A percentile compares a stretch with the other conserved stretches of the same genome.
phyloP scores from a whole-genome alignment of 2,797 vertebrate genomes.

The Labroides dimidiatus region DNA sequence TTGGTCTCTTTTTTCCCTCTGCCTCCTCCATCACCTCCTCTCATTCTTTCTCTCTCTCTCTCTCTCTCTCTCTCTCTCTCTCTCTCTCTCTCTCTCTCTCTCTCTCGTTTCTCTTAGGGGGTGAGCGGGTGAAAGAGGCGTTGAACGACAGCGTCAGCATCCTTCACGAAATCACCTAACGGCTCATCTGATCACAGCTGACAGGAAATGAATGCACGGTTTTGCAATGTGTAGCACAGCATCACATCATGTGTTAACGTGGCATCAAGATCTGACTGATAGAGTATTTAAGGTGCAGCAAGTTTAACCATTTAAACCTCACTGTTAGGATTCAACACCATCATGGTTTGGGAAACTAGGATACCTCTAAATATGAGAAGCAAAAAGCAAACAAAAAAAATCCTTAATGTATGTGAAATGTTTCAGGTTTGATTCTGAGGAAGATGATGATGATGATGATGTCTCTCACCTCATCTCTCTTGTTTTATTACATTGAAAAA shows the following conservation, averaged over 20 bases:
- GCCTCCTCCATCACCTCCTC: constrained; percentile 42
- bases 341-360: neutral
- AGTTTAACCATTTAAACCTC: neutral
- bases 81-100: neutral
- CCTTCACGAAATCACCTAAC: constrained; percentile 4
- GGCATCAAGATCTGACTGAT: neutral
- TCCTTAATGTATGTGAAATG: neutral
- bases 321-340: too few relatives aligned
- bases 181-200: constrained; percentile 5
- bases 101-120: constrained; percentile 7
- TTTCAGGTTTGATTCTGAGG: neutral
- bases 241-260: constrained; percentile 2
- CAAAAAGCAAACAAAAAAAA: neutral
- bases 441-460: too few relatives aligned
- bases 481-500: constrained; percentile 6
- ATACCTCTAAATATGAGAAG: neutral
- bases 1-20: neutral
- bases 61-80: constrained; percentile 3
- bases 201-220: constrained; percentile 11
- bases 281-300: neutral
- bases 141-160: constrained; percentile 15
- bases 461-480: neutral
- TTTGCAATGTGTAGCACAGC: neutral
- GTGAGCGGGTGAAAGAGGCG: constrained; percentile 21
- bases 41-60: neutral